A percentile compares a stretch with the other conserved stretches of the same genome.
These are phyloP conservation scores for Hypselothyrea guttata DNA, from an alignment of 2,888 invertebrate species.

Conservation along the genomic window DNA sequence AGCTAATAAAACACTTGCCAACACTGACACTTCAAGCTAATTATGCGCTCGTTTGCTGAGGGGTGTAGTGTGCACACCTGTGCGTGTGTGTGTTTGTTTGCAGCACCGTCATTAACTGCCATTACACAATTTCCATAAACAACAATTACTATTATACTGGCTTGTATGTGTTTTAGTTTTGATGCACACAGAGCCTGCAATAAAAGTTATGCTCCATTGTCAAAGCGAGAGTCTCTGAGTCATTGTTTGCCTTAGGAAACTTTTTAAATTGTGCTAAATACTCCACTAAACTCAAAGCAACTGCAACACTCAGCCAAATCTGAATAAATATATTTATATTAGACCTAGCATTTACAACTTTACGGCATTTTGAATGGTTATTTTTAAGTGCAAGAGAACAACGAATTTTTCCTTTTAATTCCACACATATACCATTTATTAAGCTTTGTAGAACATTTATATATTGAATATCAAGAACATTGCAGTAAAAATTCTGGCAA, in stretches of 20 bases:
- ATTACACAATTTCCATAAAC: constrained; percentile 75
- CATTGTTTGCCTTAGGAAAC: constrained; percentile 69
- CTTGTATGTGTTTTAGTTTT: not conserved
- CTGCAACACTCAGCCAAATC: constrained; percentile 43
- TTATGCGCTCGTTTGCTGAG: constrained; percentile 43
- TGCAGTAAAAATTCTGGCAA: no score
- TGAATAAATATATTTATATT: no score
- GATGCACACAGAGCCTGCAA: not conserved
- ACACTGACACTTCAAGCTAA: constrained; percentile 62
- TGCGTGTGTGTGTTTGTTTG: constrained; percentile 60
- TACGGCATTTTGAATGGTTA: constrained; percentile 58
- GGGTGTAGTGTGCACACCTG: not conserved
- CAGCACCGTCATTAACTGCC: constrained; percentile 71
- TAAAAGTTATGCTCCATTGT: constrained; percentile 40
- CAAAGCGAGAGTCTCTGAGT: constrained; percentile 46
- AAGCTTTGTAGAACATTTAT: no score
- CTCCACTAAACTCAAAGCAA: constrained; percentile 75
- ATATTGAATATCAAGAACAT: no score
- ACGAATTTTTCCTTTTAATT: no score
- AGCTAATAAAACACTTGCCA: constrained; percentile 73
- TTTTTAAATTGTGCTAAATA: constrained; percentile 78
- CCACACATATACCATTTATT: no score
- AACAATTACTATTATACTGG: constrained; percentile 28
- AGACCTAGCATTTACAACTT: no score
- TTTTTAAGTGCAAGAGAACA: constrained; percentile 17